These are phyloP conservation scores for Jordanella pulchra DNA, from an alignment of 2,797 vertebrate genomes.

Conservation along the genomic window DNA sequence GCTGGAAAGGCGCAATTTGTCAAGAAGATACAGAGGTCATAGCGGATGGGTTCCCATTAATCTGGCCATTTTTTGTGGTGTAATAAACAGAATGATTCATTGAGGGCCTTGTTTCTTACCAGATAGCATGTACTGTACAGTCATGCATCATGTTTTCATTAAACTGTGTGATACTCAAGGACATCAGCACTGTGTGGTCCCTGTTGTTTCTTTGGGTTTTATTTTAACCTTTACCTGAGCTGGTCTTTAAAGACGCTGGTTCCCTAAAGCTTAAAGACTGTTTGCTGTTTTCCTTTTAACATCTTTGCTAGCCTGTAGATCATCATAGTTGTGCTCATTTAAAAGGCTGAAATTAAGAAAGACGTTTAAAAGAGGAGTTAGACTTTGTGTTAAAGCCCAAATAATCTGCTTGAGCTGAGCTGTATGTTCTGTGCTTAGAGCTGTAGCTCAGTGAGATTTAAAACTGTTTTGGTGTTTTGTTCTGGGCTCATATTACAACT, in stretches of 20 bases:
- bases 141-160: conserved; percentile 35
- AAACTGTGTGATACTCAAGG: conserved; percentile 29
- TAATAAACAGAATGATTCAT: conserved; percentile 31
- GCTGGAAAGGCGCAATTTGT: conserved; percentile 19
- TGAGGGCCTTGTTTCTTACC: conserved; percentile 9
- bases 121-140: conserved; percentile 6
- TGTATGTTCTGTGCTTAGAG: not conserved
- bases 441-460: not conserved
- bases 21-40: conserved; percentile 53
- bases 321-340: not conserved
- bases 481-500: not conserved
- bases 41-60: conserved; percentile 22
- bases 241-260: not conserved
- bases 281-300: not conserved
- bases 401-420: too few relatives aligned
- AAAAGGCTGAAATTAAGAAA: not conserved
- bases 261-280: not conserved
- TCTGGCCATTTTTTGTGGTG: conserved; percentile 7
- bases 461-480: not conserved
- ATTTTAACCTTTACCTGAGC: not conserved
- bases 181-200: not conserved
- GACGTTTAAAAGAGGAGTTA: not conserved
- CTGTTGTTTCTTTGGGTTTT: not conserved
- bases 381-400: too few relatives aligned
- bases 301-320: not conserved